Evolutionary conservation across 2,888 invertebrate species (phyloP).

Genomic region (Eurytoma californica): DNA sequence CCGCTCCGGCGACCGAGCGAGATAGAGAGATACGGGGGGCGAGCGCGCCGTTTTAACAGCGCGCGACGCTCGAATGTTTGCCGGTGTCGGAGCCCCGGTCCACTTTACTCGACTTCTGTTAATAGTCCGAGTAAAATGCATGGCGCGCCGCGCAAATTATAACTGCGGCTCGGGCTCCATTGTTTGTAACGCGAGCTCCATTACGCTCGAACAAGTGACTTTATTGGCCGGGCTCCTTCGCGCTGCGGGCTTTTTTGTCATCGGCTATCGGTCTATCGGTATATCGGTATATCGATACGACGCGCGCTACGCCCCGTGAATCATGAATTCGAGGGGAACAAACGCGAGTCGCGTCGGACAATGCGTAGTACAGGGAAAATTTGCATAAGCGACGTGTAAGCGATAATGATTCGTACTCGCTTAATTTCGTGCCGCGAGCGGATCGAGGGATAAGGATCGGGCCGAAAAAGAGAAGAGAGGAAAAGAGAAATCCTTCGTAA

Average conservation of each 20-base stretch:
- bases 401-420: constrained; percentile 46
- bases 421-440: constrained; percentile 29
- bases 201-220: constrained; percentile 29
- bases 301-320: neutral
- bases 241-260: neutral
- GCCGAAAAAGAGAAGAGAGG: constrained; percentile 50
- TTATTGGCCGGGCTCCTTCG: constrained; percentile 4
- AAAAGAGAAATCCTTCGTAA: constrained; percentile 52
- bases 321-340: constrained; percentile 33
- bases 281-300: neutral
- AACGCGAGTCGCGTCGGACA: constrained; percentile 36
- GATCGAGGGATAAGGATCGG: constrained; percentile 34
- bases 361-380: constrained; percentile 33
- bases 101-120: constrained; percentile 36
- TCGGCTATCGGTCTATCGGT: too few relatives aligned
- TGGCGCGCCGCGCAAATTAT: constrained; percentile 29
- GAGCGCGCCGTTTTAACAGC: constrained; percentile 65
- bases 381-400: constrained; percentile 52
- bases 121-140: constrained; percentile 40
- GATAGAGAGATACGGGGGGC: constrained; percentile 62
- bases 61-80: constrained; percentile 65
- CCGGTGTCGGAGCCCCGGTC: constrained; percentile 28
- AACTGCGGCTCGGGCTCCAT: constrained; percentile 35
- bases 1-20: constrained; percentile 63
- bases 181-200: constrained; percentile 38